Conservation (phyloP, 2,113 vertebrate species). For the Mungos mungo region DNA sequence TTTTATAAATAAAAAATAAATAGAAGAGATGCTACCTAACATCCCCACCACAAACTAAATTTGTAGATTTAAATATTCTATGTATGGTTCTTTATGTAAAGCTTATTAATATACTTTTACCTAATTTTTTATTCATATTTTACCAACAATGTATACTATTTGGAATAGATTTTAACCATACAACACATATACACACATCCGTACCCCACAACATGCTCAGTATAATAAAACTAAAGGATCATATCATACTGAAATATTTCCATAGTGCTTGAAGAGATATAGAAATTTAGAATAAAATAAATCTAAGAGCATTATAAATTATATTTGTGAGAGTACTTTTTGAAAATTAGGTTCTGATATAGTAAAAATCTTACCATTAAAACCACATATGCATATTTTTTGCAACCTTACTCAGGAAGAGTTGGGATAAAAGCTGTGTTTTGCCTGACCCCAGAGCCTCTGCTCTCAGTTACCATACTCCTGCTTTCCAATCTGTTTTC, state of each 20-base stretch:
- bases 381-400: background rate
- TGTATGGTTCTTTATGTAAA: background rate
- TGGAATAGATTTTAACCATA: constrained; percentile 22
- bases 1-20: background rate
- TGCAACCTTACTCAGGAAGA: background rate
- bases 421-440: background rate
- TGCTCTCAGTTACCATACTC: background rate
- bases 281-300: constrained; percentile 16
- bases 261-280: background rate
- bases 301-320: background rate
- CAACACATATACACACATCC: background rate
- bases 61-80: background rate
- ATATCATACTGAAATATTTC: background rate
- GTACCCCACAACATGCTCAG: background rate
- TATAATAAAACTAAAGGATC: constrained; percentile 1
- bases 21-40: background rate
- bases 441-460: background rate
- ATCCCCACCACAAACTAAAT: background rate
- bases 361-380: background rate
- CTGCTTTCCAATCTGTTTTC: background rate
- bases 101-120: background rate
- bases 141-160: background rate
- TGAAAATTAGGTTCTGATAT: background rate
- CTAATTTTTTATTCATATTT: background rate
- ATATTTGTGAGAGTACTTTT: background rate